Base-by-base conservation (phyloP, 2,888 invertebrate species). In the Nasonia oneida region DNA sequence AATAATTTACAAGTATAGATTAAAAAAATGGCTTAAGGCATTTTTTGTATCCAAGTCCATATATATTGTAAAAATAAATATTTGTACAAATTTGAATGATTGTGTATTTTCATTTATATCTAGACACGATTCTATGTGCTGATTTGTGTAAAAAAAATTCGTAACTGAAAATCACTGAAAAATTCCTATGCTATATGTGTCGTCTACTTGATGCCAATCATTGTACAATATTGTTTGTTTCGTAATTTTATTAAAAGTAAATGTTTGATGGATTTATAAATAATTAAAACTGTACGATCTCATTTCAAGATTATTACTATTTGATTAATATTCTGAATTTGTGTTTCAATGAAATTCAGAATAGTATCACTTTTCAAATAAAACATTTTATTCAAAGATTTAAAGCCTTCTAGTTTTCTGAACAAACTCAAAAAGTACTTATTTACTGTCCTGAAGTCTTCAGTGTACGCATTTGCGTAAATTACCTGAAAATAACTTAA, bases 31-130 rank as follows among this genome's bases (percentile, higher is more conserved):
- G 84, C 78, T 86, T 73, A 82, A 77, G 77, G 70, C 71, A 83
- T 81, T 78, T 85, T 86, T 87, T 87, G 87, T 87, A 87, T 85
- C 70, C 57, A 87, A 86, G 81, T 87, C 81, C 76, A 47, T 64
- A 77, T 87, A 77, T 87, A 77, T 79, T 84, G 84, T 86, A 86
- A 80, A 86, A 87, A 87, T 86, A 86, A 87, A 87, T 86, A 81
- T 84, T 84, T 87, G 79, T 85, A 87, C 39, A 87, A 83, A 85
- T 87, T 87, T 77, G n/a, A 85, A 84, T 37, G 12, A 75, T 71
- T 81, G 85, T 85, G 83, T 87, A 74, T 87, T 83, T 75, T 84
- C 78, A 79, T 79, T 84, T 42, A 39, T 53, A 53, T 61, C n/a
- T n/a, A 67, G 67, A 53, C 29, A 29, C 42, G 50, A 81, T 33